Conservation (phyloP, 1,140 invertebrate species). For the Drosophila teissieri region DNA sequence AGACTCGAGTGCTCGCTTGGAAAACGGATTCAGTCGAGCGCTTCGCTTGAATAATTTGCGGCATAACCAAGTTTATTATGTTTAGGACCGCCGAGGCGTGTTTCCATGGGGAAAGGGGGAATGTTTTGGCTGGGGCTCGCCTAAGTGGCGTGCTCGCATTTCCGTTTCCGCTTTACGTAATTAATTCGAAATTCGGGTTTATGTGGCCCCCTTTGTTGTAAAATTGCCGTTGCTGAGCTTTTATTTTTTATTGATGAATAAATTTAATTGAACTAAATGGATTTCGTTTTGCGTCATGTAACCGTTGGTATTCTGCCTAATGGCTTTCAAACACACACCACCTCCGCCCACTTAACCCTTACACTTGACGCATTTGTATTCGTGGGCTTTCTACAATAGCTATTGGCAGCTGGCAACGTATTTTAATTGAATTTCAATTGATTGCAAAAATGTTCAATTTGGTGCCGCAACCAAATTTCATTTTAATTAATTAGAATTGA, state of each 20-base stretch:
- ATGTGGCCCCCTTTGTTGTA: constrained; percentile 25
- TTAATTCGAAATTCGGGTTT: constrained; percentile 68
- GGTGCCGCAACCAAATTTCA: constrained; percentile 65
- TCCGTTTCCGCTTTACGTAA: constrained; percentile 66
- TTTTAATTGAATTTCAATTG: constrained; percentile 83
- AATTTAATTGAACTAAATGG: constrained; percentile 82
- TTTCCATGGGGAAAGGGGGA: neutral
- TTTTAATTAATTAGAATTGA: constrained; percentile 81
- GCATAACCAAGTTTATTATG: constrained; percentile 76
- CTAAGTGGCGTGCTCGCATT: constrained; percentile 64
- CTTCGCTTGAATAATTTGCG: constrained; percentile 72
- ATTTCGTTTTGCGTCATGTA: constrained; percentile 58
- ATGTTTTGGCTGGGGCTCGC: constrained; percentile 17
- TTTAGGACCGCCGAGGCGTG: constrained; percentile 1
- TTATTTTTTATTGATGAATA: constrained; percentile 81
- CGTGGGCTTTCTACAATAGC: constrained; percentile 17
- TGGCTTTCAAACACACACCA: constrained; percentile 32
- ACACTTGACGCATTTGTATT: constrained; percentile 41
- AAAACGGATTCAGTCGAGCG: constrained; percentile 71
- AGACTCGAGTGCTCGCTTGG: constrained; percentile 29
- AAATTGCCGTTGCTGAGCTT: constrained; percentile 56
- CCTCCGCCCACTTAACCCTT: constrained; percentile 37
- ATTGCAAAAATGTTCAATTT: constrained; percentile 77
- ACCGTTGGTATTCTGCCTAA: constrained; percentile 34
- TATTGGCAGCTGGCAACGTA: constrained; percentile 55